Evolutionary conservation across 1,140 invertebrate genomes (phyloP).

Genomic region (Drosophila asahinai): DNA sequence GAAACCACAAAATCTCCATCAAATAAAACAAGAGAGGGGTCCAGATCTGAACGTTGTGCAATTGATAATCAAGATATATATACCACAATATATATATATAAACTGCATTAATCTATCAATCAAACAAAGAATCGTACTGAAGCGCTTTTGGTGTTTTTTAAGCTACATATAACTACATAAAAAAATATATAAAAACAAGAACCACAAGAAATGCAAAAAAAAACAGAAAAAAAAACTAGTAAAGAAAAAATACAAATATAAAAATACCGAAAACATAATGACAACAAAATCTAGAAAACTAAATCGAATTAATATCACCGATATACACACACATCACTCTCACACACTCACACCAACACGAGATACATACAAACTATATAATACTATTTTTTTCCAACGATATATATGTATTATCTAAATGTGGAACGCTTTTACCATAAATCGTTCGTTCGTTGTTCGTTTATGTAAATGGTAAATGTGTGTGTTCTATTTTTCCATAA

Average conservation of each 20-base stretch:
- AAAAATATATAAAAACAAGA: conserved; percentile 43
- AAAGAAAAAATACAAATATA: conserved; percentile 23
- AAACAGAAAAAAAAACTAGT: conserved; percentile 24
- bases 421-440: conserved; percentile 85
- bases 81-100: conserved; percentile 33
- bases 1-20: conserved; percentile 53
- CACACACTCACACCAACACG: conserved; percentile 35
- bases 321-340: conserved; percentile 48
- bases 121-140: conserved; percentile 68
- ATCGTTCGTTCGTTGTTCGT: conserved; percentile 84
- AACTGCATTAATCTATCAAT: conserved; percentile 69
- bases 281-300: conserved; percentile 27
- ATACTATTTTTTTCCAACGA: conserved; percentile 64
- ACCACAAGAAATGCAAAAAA: conserved; percentile 41
- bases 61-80: conserved; percentile 51
- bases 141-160: conserved; percentile 81
- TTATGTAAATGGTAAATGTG: conserved; percentile 84
- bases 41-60: conserved; percentile 80
- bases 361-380: conserved; percentile 51
- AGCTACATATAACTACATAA: conserved; percentile 56
- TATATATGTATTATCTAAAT: conserved; percentile 84
- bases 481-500: conserved; percentile 80
- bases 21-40: conserved; percentile 80
- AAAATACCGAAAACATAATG: conserved; percentile 19
- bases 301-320: conserved; percentile 67